phyloP scores from a whole-genome alignment of 2,888 invertebrate genomes.

The Cataglyphis albicans region DNA sequence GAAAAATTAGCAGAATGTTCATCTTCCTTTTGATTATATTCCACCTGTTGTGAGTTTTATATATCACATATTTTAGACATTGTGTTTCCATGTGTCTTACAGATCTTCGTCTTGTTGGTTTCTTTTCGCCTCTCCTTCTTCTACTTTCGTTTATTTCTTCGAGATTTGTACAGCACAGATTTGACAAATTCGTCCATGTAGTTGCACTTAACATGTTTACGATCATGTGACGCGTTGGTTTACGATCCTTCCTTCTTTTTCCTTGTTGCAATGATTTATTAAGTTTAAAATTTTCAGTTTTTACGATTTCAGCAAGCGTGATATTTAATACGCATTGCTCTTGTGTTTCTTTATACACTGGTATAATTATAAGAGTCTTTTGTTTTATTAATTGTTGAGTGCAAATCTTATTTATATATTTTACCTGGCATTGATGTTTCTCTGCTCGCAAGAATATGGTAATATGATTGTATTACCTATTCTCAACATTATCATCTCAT shows the following conservation, averaged over 20 bases:
- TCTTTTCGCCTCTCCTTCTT: neutral
- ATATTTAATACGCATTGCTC: conserved; percentile 35
- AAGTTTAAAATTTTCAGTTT: conserved; percentile 29
- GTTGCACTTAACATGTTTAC: conserved; percentile 52
- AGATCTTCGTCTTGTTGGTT: conserved; percentile 48
- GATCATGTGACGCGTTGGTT: conserved; percentile 36
- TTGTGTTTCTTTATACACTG: conserved; percentile 45
- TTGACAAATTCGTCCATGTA: conserved; percentile 53
- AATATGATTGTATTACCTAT: conserved; percentile 39
- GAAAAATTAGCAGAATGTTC: conserved; percentile 66
- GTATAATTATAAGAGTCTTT: conserved; percentile 11
- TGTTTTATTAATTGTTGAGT: conserved; percentile 36
- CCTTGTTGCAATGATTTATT: neutral
- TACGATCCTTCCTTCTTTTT: conserved; percentile 1
- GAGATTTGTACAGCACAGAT: conserved; percentile 63
- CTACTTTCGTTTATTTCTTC: neutral
- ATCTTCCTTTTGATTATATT: conserved; percentile 73
- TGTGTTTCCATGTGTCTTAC: conserved; percentile 59
- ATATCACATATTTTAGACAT: conserved; percentile 77
- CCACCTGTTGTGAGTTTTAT: conserved; percentile 71
- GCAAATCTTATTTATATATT: conserved; percentile 45
- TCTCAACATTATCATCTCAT: conserved; percentile 54
- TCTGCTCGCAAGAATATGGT: conserved; percentile 46
- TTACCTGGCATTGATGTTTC: conserved; percentile 47
- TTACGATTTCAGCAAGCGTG: conserved; percentile 34